A percentile compares a stretch with the other conserved stretches of the same genome.
Evolutionary conservation across 2,797 vertebrate species (phyloP).

Genomic region (Salarias fasciatus): DNA sequence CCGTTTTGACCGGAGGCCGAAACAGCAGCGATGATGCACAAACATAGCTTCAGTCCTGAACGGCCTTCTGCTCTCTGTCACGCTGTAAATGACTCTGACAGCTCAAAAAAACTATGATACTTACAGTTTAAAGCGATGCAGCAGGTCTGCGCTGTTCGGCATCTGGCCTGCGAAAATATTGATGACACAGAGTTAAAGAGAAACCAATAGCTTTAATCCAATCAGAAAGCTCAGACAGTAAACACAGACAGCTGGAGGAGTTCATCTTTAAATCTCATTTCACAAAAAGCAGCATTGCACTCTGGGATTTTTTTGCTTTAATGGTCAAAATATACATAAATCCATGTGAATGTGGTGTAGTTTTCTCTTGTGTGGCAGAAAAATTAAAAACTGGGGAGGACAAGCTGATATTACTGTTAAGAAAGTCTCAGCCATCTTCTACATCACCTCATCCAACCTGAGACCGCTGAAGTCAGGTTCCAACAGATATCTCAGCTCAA

Average conservation of each 20-base stretch:
- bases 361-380: not conserved
- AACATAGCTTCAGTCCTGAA: conserved; percentile 14
- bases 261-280: conserved; percentile 46
- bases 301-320: conserved; percentile 13
- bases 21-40: conserved; percentile 1
- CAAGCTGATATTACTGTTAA: too few species aligned
- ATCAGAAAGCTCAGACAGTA: conserved; percentile 53
- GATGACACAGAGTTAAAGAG: conserved; percentile 62
- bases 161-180: conserved; percentile 59
- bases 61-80: conserved; percentile 12
- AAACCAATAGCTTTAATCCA: conserved; percentile 62
- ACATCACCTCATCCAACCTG: too few species aligned
- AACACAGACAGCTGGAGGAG: conserved; percentile 57
- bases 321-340: conserved; percentile 19
- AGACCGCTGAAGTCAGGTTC: too few species aligned
- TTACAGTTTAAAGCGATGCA: conserved; percentile 30
- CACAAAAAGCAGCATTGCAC: conserved; percentile 21
- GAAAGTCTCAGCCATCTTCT: too few species aligned
- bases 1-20: not conserved
- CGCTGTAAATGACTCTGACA: conserved; percentile 35
- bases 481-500: too few species aligned
- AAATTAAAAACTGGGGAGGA: too few species aligned
- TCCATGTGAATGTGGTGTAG: not conserved
- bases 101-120: not conserved
- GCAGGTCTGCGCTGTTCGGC: conserved; percentile 50